A percentile compares a stretch with the other conserved stretches of the same genome.
Evolutionary conservation across 2,113 vertebrate species (phyloP).

Genomic region (Upupa epops): DNA sequence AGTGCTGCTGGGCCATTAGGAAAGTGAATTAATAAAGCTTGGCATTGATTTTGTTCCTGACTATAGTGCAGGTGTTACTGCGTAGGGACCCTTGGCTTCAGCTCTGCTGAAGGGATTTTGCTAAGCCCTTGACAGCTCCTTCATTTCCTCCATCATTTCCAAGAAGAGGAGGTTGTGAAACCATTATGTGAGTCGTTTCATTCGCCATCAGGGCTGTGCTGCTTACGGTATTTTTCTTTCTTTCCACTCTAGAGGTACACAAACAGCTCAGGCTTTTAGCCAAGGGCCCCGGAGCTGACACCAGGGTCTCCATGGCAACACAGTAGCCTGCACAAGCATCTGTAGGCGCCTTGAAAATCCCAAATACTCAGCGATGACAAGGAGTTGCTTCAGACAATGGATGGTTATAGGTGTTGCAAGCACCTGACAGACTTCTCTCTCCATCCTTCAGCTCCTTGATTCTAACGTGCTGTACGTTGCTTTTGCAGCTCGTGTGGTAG

Average conservation of each 20-base stretch:
- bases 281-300: constrained; percentile 15
- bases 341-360: constrained; percentile 31
- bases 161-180: constrained; percentile 27
- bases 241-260: constrained; percentile 1
- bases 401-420: constrained; percentile 15
- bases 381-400: constrained; percentile 48
- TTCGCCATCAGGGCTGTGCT: not conserved
- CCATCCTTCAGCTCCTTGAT: not conserved
- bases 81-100: not conserved
- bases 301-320: constrained; percentile 68
- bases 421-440: not conserved
- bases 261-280: constrained; percentile 63
- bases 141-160: not conserved
- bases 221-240: constrained; percentile 5
- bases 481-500: not conserved
- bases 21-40: constrained; percentile 30
- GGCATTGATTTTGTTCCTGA: not conserved
- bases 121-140: not conserved
- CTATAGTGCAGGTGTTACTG: not conserved
- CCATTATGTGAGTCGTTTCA: not conserved
- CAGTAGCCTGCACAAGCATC: constrained; percentile 51
- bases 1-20: not conserved
- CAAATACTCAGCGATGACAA: constrained; percentile 50
- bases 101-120: not conserved
- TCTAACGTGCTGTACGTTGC: not conserved